Evolutionary conservation across 2,888 invertebrate genomes (phyloP).

Genomic region (Pristionchus entomophagus): DNA sequence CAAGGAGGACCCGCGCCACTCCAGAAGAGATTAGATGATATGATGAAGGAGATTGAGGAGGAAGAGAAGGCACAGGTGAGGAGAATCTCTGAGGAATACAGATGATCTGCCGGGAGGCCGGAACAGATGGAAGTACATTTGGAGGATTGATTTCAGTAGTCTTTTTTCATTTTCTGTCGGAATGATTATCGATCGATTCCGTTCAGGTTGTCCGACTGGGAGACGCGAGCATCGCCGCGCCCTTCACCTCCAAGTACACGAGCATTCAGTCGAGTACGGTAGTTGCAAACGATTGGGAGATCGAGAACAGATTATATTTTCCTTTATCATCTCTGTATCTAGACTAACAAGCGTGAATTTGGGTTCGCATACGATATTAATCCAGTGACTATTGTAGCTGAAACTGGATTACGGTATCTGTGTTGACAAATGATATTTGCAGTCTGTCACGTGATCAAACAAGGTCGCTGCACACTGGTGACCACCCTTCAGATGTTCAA

Average conservation of each 20-base stretch:
- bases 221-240: constrained; percentile 98
- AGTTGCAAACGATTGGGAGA: too few relatives aligned
- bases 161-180: too few relatives aligned
- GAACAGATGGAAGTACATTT: too few relatives aligned
- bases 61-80: constrained; percentile 80
- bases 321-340: too few relatives aligned
- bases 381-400: background rate
- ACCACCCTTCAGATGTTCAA: constrained; percentile 99
- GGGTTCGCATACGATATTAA: background rate
- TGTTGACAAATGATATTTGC: too few relatives aligned
- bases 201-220: constrained; percentile 92
- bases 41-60: constrained; percentile 89
- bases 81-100: background rate
- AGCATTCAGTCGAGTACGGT: constrained; percentile 93
- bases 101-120: too few relatives aligned
- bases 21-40: constrained; percentile 80
- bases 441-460: constrained; percentile 99
- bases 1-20: background rate
- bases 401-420: too few relatives aligned
- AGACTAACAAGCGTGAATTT: background rate
- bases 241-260: constrained; percentile 96
- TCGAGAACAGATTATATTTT: too few relatives aligned
- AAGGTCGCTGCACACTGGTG: constrained; percentile 97
- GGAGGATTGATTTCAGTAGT: too few relatives aligned
- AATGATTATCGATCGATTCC: background rate